Percentiles rank a stretch among this genome's conserved stretches.
These are phyloP conservation scores for Poeciliopsis infans DNA, from an alignment of 2,797 vertebrate genomes.

Conservation along the genomic window DNA sequence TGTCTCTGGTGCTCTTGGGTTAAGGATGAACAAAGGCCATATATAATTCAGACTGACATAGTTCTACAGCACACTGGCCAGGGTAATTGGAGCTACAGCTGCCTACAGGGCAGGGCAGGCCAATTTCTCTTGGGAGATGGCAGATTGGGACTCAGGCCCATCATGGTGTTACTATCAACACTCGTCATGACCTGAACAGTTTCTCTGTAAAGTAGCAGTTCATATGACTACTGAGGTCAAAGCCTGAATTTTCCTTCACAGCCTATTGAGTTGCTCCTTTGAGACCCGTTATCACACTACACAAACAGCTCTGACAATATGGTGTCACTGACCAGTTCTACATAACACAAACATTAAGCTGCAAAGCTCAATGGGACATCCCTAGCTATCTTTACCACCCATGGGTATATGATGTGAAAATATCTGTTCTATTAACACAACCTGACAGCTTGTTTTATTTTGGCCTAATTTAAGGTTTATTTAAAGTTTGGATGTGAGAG, in stretches of 20 bases:
- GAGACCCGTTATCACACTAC: slow-evolving; percentile 45
- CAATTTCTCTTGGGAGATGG: slow-evolving; percentile 47
- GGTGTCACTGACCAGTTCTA: slow-evolving; percentile 26
- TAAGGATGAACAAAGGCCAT: slow-evolving; percentile 83
- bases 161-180: slow-evolving; percentile 58
- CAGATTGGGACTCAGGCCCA: slow-evolving; percentile 29
- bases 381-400: slow-evolving; percentile 45
- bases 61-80: slow-evolving; percentile 69
- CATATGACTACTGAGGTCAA: slow-evolving; percentile 59
- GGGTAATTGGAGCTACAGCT: slow-evolving; percentile 73
- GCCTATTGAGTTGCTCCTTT: slow-evolving; percentile 60
- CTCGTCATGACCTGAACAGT: slow-evolving; percentile 54
- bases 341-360: slow-evolving; percentile 8
- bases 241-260: slow-evolving; percentile 64
- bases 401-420: slow-evolving; percentile 50
- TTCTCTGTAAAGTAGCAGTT: slow-evolving; percentile 64
- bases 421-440: slow-evolving; percentile 59
- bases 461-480: slow-evolving; percentile 75
- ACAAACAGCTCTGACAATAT: slow-evolving; percentile 48
- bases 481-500: slow-evolving; percentile 66
- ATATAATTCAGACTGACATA: slow-evolving; percentile 81
- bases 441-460: slow-evolving; percentile 65
- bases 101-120: slow-evolving; percentile 60
- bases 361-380: slow-evolving; percentile 16
- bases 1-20: slow-evolving; percentile 81